phyloP scores from a whole-genome alignment of 1,140 invertebrate genomes.

The Colletes latitarsis region DNA sequence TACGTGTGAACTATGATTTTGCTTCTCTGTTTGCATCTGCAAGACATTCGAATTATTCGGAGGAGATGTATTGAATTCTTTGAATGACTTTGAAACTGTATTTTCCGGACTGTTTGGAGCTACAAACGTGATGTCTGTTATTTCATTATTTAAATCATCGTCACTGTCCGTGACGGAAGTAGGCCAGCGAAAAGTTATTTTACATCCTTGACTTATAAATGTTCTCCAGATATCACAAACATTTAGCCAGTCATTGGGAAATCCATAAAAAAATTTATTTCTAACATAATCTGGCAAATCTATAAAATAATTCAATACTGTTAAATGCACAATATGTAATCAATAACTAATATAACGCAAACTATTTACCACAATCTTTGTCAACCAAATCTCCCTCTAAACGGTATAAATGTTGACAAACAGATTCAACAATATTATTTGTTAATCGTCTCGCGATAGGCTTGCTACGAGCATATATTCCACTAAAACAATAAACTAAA shows the following conservation, averaged over 20 bases:
- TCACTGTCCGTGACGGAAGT: constrained; percentile 73
- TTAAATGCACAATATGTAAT: background rate
- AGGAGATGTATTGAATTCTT: background rate
- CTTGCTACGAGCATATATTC: constrained; percentile 69
- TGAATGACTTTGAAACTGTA: background rate
- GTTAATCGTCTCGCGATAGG: constrained; percentile 68
- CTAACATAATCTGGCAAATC: constrained; percentile 75
- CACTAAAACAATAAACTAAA: constrained; percentile 54
- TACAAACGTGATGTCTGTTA: constrained; percentile 63
- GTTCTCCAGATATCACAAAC: constrained; percentile 72
- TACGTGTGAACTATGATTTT: background rate
- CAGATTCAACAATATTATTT: constrained; percentile 61
- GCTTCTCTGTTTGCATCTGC: background rate
- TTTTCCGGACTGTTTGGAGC: background rate
- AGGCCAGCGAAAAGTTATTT: constrained; percentile 73
- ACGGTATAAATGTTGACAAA: constrained; percentile 70
- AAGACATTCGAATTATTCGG: background rate
- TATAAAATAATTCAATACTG: constrained; percentile 34
- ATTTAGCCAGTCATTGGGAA: constrained; percentile 78
- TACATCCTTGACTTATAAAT: constrained; percentile 60
- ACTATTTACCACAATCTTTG: constrained; percentile 63
- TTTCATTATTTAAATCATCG: constrained; percentile 72
- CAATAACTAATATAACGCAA: background rate
- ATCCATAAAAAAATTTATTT: constrained; percentile 76
- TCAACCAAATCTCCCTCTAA: constrained; percentile 72